A percentile compares a stretch with the other conserved stretches of the same genome.
These are phyloP conservation scores for Anodontia alba DNA, from an alignment of 2,888 invertebrate genomes.

Conservation along the genomic window DNA sequence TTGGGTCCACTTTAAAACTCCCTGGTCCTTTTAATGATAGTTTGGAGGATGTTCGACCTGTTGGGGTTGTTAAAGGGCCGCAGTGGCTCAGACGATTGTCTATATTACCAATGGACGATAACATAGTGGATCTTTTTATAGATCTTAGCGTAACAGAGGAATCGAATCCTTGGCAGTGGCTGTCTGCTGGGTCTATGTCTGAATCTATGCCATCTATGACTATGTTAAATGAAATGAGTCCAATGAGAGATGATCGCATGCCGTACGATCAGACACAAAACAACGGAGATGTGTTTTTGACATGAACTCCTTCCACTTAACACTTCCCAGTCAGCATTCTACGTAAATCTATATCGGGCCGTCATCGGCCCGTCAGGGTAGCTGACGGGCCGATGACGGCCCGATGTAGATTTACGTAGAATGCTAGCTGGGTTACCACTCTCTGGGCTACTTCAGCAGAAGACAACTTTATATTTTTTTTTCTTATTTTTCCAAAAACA, in stretches of 20 bases:
- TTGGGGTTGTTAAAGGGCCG: conserved; percentile 24
- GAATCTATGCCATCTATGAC: conserved; percentile 56
- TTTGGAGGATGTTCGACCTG: conserved; percentile 39
- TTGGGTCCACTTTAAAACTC: conserved; percentile 10
- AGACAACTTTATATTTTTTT: too few species aligned
- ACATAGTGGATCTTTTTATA: conserved; percentile 75
- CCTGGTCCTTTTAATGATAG: conserved; percentile 49
- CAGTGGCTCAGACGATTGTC: conserved; percentile 48
- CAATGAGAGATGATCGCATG: conserved; percentile 37
- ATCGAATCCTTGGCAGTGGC: conserved; percentile 62
- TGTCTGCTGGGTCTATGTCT: conserved; percentile 67
- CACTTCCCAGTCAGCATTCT: too few species aligned
- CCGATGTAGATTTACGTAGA: too few species aligned
- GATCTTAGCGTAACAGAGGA: conserved; percentile 71
- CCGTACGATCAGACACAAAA: conserved; percentile 43
- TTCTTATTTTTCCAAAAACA: too few species aligned
- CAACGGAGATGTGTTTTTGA: background rate
- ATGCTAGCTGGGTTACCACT: too few species aligned
- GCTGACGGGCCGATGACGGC: too few species aligned
- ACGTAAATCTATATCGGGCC: too few species aligned
- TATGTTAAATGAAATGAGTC: conserved; percentile 41
- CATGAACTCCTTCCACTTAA: background rate
- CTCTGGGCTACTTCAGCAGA: too few species aligned
- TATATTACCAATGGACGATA: conserved; percentile 63
- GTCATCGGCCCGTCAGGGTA: too few species aligned